These are phyloP conservation scores for Halcyon leucocephala DNA, from an alignment of 2,797 vertebrate genomes.

Conservation along the genomic window DNA sequence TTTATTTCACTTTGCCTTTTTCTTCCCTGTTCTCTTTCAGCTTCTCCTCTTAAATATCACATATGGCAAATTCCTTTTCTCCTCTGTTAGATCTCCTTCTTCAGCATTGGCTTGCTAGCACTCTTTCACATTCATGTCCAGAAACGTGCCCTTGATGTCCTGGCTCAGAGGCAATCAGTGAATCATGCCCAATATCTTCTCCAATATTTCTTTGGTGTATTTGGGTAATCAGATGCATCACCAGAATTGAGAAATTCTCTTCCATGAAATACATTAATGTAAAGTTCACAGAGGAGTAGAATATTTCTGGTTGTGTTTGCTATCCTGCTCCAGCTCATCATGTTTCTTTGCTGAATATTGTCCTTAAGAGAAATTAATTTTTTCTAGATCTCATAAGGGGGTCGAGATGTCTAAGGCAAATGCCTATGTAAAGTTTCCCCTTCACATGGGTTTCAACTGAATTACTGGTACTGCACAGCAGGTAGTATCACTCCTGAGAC, in stretches of 20 bases:
- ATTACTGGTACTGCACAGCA: neutral
- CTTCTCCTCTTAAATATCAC: neutral
- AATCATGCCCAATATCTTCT: neutral
- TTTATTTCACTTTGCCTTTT: neutral
- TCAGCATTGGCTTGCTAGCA: neutral
- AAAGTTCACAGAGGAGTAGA: neutral
- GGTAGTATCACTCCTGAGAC: neutral
- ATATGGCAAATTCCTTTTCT: neutral
- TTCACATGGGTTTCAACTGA: neutral
- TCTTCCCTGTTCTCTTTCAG: neutral
- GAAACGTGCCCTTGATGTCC: neutral
- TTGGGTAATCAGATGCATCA: neutral
- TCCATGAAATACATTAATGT: neutral
- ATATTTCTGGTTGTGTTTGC: neutral
- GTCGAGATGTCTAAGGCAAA: neutral
- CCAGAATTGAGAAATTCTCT: neutral
- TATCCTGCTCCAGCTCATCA: fast-evolving
- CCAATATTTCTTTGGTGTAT: neutral
- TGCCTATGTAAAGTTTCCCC: neutral
- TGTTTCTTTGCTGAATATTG: neutral
- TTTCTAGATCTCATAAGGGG: neutral
- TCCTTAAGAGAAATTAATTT: neutral
- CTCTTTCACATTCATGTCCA: neutral
- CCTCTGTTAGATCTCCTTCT: neutral
- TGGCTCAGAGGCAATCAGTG: neutral